Conservation (phyloP, 2,113 vertebrate species). For the Tychaedon coryphoeus region DNA sequence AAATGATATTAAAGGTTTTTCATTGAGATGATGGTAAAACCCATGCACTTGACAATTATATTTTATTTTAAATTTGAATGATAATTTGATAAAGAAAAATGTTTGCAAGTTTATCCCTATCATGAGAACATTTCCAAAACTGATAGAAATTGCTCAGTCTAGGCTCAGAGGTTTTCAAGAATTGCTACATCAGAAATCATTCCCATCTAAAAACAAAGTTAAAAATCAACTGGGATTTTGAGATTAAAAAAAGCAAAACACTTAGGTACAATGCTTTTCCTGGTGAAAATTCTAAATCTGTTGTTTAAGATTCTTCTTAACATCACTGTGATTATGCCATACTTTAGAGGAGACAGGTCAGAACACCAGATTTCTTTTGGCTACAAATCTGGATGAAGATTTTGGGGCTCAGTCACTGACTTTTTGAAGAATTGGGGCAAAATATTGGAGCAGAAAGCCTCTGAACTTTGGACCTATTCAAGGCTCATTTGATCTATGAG, state of each 20-base stretch:
- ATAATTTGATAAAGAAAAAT: not conserved
- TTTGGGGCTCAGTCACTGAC: not conserved
- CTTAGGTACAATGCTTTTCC: not conserved
- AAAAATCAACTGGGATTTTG: not conserved
- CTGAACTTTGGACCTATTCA: not conserved
- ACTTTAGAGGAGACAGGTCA: not conserved
- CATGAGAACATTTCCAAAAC: not conserved
- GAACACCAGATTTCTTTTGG: not conserved
- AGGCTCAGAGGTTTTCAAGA: not conserved
- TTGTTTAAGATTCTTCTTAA: not conserved
- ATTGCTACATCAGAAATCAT: not conserved
- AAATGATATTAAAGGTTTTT: not conserved
- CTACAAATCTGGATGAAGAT: not conserved
- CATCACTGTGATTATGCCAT: accelerated
- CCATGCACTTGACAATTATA: not conserved
- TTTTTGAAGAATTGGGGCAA: not conserved
- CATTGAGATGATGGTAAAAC: not conserved
- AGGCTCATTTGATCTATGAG: not conserved
- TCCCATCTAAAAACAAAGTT: not conserved
- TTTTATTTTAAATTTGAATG: not conserved
- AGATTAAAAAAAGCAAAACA: not conserved
- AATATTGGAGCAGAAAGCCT: not conserved
- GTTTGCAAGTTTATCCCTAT: not conserved
- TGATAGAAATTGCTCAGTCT: not conserved
- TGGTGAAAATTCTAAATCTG: not conserved